Conservation (phyloP, 2,888 invertebrate genomes). For the Microctonus brassicae region DNA sequence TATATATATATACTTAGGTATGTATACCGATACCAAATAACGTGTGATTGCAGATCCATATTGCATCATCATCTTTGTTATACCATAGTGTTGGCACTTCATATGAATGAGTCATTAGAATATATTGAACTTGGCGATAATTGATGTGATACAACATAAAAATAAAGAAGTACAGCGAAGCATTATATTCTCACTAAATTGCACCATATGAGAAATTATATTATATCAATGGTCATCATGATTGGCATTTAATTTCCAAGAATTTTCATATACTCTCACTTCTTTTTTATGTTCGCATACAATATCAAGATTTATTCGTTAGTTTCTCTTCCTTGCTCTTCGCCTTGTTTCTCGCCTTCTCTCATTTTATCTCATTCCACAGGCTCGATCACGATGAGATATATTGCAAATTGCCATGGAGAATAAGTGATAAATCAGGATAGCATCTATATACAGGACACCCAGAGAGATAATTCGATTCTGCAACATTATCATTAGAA, state of each 20-base stretch:
- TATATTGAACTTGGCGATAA: neutral
- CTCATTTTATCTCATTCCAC: neutral
- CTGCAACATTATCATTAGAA: conserved; percentile 40
- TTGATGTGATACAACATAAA: too few species aligned
- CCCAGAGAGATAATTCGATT: conserved; percentile 38
- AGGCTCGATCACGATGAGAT: neutral
- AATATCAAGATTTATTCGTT: neutral
- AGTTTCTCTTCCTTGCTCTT: neutral
- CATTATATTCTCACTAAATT: neutral
- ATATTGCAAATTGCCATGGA: neutral
- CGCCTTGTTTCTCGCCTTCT: neutral
- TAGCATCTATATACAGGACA: neutral
- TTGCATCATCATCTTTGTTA: neutral
- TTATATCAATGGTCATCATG: neutral
- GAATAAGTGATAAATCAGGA: conserved; percentile 1
- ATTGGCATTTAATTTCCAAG: conserved; percentile 7
- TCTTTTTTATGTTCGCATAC: conserved; percentile 5
- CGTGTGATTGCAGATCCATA: too few species aligned
- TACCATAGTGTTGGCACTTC: too few species aligned
- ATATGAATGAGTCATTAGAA: too few species aligned
- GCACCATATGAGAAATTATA: neutral
- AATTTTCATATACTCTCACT: conserved; percentile 1
- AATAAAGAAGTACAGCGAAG: too few species aligned
- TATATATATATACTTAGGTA: neutral
- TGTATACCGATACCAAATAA: too few species aligned